These are phyloP conservation scores for Neuroscelio doddi DNA, from an alignment of 2,888 invertebrate species.

Conservation along the genomic window DNA sequence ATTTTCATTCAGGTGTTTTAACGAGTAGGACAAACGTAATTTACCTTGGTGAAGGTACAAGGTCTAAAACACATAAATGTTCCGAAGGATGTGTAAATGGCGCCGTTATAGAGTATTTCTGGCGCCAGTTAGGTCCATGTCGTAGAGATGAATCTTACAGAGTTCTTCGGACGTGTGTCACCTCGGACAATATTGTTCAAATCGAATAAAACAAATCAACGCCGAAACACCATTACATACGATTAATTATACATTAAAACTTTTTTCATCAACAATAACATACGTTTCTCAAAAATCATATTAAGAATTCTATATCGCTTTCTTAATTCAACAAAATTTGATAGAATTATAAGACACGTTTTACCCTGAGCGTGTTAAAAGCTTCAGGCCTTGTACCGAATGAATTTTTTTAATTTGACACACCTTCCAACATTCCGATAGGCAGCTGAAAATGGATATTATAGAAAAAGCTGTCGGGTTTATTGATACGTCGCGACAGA, in stretches of 20 bases:
- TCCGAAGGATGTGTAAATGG: constrained; percentile 43
- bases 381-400: constrained; percentile 20
- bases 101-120: constrained; percentile 43
- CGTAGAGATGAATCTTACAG: constrained; percentile 29
- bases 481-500: constrained; percentile 59
- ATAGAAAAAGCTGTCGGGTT: constrained; percentile 44
- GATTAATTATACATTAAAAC: no score
- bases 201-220: constrained; percentile 16
- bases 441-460: constrained; percentile 33
- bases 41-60: no score
- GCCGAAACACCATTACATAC: no score
- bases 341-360: no score
- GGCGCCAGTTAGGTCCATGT: constrained; percentile 40
- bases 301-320: no score
- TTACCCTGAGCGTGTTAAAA: no score
- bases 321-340: no score
- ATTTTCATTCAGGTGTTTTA: no score
- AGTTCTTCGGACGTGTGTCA: constrained; percentile 27
- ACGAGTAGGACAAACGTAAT: no score
- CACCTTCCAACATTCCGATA: constrained; percentile 31
- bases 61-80: constrained; percentile 10
- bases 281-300: no score
- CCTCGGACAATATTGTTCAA: constrained; percentile 26
- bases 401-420: constrained; percentile 39
- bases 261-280: no score